These are phyloP conservation scores for Elgaria multicarinata DNA, from an alignment of 2,113 vertebrate species.

Conservation along the genomic window DNA sequence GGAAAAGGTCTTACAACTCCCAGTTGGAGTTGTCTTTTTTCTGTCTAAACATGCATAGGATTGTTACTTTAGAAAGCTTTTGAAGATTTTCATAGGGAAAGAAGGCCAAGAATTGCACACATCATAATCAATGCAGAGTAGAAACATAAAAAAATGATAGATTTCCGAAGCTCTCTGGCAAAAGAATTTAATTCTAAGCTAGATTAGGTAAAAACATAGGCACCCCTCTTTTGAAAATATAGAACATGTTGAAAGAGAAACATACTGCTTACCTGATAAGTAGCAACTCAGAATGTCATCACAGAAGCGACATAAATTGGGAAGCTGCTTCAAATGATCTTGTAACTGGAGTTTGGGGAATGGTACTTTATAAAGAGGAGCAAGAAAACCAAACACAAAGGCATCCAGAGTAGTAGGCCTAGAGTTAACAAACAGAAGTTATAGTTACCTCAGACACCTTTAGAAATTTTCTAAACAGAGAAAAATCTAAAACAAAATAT, in stretches of 20 bases:
- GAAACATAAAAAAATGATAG: slow-evolving; percentile 38
- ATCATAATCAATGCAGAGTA: neutral
- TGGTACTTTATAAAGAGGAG: slow-evolving; percentile 89
- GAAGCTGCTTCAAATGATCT: slow-evolving; percentile 92
- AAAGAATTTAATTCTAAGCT: slow-evolving; percentile 9
- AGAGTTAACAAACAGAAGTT: slow-evolving; percentile 29
- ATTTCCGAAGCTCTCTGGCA: neutral
- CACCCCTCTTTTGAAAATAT: neutral
- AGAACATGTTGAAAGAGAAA: slow-evolving; percentile 4
- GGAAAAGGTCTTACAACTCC: too few species aligned
- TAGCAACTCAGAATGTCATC: slow-evolving; percentile 88
- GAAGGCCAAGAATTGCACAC: neutral
- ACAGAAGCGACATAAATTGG: slow-evolving; percentile 91
- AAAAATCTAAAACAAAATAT: neutral
- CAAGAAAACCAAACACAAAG: slow-evolving; percentile 94
- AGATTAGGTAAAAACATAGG: neutral
- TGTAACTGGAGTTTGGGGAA: slow-evolving; percentile 91
- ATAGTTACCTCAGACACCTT: neutral
- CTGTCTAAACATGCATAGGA: too few species aligned
- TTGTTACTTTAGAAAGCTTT: slow-evolving; percentile 17
- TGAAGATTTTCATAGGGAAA: neutral
- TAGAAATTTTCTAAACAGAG: neutral
- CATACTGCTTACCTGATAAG: slow-evolving; percentile 78
- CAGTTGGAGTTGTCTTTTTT: too few species aligned
- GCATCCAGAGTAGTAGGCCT: slow-evolving; percentile 96